Base-by-base conservation (phyloP, 2,888 invertebrate species). In the Brachyptera putata region DNA sequence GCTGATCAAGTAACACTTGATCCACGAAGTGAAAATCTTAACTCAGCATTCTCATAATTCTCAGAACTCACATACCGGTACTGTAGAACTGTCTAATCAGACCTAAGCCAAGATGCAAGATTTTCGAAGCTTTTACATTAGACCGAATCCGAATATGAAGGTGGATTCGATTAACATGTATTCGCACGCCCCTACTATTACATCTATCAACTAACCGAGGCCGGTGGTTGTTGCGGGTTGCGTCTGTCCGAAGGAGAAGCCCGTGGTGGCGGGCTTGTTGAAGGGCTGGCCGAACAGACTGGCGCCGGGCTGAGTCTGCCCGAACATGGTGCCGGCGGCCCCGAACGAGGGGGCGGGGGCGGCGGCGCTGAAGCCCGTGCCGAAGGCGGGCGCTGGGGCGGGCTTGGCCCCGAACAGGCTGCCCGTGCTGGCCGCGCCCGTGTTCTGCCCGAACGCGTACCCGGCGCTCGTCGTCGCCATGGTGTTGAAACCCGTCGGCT, bases 331-430 rank as follows among this genome's bases (percentile, higher is more conserved):
- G 3, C 65, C 63, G 2, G 72, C 67, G 0, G 76, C 71, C 0
- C 80, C 81, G 70, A 82, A 81, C 1, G 75, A 73, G 0, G 80
- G 74, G 1, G 80, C 74, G 26, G 53, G 49, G n/a, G n/a, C 43
- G 11, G 53, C 21, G 2, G 53, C 37, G 22, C 53, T 37, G 18
- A 53, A 53, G 1, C 36, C 36, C 4, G 53, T 61, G 21, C 66
- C 66, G 25, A 67, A 64, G 13, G 64, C 64, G 25, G 63, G 59
- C 2, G 65, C 61, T 21, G 61, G 63, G 13, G 66, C 46, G 57
- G 62, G 57, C 64, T 80, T 80, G 21, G 70, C 69, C 0, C 82
- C 83, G 72, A 86, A 86, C 2, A 82, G 66, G 0, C 77, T 73
- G 0, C 73, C 70, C 4, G 65, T 43, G 56, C 68, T 63, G 16